phyloP scores from a whole-genome alignment of 2,113 vertebrate genomes.

The Psophia crepitans region DNA sequence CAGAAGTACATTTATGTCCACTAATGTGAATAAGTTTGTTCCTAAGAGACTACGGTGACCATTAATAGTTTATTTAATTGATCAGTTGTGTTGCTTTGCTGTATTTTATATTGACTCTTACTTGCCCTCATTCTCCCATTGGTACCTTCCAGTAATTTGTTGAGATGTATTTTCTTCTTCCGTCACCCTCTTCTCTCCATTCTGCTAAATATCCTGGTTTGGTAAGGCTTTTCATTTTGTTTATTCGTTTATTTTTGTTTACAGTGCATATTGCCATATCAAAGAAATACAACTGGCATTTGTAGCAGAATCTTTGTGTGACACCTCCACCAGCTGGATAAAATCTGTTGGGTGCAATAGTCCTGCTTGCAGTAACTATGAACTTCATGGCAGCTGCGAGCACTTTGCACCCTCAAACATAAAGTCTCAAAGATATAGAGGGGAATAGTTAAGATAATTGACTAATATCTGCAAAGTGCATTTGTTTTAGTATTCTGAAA shows the following conservation, averaged over 20 bases:
- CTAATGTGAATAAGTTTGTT: not conserved
- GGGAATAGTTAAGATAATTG: not conserved
- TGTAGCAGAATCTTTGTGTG: not conserved
- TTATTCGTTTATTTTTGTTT: not conserved
- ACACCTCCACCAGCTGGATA: not conserved
- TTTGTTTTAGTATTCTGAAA: not conserved
- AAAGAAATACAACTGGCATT: not conserved
- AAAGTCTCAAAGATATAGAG: not conserved
- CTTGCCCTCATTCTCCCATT: not conserved
- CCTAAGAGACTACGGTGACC: not conserved
- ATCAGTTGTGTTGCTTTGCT: not conserved
- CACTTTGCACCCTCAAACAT: not conserved
- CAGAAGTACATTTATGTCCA: not conserved
- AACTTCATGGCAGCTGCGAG: not conserved
- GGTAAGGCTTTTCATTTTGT: not conserved
- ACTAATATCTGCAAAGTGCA: not conserved
- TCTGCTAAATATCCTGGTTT: not conserved
- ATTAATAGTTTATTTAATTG: not conserved
- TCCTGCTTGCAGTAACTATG: not conserved
- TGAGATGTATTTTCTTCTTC: not conserved
- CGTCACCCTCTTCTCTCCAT: not conserved
- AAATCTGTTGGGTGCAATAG: not conserved
- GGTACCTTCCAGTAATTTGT: not conserved
- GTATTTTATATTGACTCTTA: not conserved
- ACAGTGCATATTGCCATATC: not conserved